These are phyloP conservation scores for Rhagologus leucostigma DNA, from an alignment of 2,113 vertebrate species.

Conservation along the genomic window DNA sequence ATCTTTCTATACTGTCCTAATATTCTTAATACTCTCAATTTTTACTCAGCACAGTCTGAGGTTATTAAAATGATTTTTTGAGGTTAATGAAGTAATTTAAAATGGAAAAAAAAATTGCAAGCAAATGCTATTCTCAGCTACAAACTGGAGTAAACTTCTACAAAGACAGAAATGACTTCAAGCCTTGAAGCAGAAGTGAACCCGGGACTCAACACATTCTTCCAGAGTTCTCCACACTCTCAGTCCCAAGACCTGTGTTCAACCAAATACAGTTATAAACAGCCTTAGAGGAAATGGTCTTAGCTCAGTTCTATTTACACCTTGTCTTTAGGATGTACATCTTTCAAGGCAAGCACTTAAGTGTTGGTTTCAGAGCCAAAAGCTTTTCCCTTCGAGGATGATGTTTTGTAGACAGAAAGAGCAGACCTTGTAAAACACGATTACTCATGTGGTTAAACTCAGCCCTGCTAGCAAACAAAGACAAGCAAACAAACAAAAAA, in stretches of 20 bases:
- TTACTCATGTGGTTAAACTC: constrained; percentile 1
- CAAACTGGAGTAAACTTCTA: background rate
- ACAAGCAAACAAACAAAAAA: background rate
- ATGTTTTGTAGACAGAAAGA: constrained; percentile 41
- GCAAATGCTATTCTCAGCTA: background rate
- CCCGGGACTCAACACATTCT: background rate
- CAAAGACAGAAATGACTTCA: background rate
- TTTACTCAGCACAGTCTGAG: background rate
- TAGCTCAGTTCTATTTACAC: background rate
- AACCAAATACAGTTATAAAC: background rate
- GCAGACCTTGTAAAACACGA: constrained; percentile 39
- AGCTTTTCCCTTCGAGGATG: constrained; percentile 34
- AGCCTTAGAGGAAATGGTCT: constrained; percentile 1
- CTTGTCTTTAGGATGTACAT: background rate
- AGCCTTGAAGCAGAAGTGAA: background rate
- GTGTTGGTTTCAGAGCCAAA: constrained; percentile 26
- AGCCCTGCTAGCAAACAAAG: background rate
- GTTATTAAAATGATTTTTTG: background rate
- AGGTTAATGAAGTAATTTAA: background rate
- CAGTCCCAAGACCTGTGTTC: background rate
- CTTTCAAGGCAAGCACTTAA: background rate
- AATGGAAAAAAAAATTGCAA: background rate
- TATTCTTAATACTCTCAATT: background rate
- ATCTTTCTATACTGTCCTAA: background rate
- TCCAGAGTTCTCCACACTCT: background rate